These are phyloP conservation scores for Dascyllus trimaculatus DNA, from an alignment of 2,113 vertebrate genomes.

Conservation along the genomic window DNA sequence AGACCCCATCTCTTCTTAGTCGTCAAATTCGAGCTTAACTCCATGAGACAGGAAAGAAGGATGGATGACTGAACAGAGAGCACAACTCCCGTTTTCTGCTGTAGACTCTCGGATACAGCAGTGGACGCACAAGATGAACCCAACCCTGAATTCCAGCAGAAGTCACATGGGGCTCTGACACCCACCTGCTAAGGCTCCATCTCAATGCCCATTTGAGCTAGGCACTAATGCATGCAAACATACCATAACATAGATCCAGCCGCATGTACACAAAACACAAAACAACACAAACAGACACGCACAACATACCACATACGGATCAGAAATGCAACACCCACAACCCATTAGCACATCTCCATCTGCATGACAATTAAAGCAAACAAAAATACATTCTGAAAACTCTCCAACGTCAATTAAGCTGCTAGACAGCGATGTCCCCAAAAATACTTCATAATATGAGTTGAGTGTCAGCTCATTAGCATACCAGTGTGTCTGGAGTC, in stretches of 20 bases:
- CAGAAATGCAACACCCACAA: slow-evolving; percentile 46
- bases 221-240: slow-evolving; percentile 27
- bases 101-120: slow-evolving; percentile 14
- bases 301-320: slow-evolving; percentile 24
- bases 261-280: not conserved
- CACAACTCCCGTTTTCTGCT: slow-evolving; percentile 17
- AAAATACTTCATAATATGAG: slow-evolving; percentile 28
- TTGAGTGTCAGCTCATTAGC: slow-evolving; percentile 43
- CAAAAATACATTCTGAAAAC: slow-evolving; percentile 36
- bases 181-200: slow-evolving; percentile 62
- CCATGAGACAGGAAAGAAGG: slow-evolving; percentile 60
- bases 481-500: slow-evolving; percentile 13
- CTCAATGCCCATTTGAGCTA: slow-evolving; percentile 24
- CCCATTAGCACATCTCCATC: slow-evolving; percentile 25
- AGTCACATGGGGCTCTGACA: slow-evolving; percentile 73
- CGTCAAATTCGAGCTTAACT: slow-evolving; percentile 50
- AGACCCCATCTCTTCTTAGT: slow-evolving; percentile 76
- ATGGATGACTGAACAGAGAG: slow-evolving; percentile 5
- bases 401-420: slow-evolving; percentile 18
- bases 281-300: not conserved
- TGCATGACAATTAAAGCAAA: slow-evolving; percentile 4
- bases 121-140: slow-evolving; percentile 39
- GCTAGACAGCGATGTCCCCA: not conserved
- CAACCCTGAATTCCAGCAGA: slow-evolving; percentile 66
- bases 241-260: not conserved